These are phyloP conservation scores for Eciton burchellii DNA, from an alignment of 1,140 invertebrate species.

Conservation along the genomic window DNA sequence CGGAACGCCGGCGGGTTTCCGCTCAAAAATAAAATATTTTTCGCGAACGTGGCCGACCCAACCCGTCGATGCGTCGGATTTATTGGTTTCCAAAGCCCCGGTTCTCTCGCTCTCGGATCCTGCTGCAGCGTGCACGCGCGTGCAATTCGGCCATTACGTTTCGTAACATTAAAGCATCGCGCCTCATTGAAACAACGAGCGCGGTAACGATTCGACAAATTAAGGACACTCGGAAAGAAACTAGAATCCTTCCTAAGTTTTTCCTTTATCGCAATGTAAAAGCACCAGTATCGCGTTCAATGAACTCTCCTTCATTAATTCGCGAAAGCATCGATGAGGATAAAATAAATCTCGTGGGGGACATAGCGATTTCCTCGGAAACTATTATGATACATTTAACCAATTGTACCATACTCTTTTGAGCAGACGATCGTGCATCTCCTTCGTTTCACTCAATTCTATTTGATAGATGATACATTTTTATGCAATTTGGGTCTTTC, in stretches of 20 bases:
- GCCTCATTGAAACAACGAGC: constrained; percentile 31
- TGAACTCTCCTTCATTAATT: constrained; percentile 56
- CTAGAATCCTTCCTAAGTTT: neutral
- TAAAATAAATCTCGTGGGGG: constrained; percentile 21
- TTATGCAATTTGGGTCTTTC: constrained; percentile 12
- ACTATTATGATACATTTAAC: constrained; percentile 1
- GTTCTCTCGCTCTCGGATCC: constrained; percentile 47
- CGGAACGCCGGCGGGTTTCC: constrained; percentile 30
- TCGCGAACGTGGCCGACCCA: constrained; percentile 33
- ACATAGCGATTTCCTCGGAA: constrained; percentile 44
- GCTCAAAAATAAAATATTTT: constrained; percentile 72
- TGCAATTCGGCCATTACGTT: constrained; percentile 26
- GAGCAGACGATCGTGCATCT: neutral
- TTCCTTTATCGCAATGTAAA: neutral
- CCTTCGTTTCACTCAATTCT: neutral
- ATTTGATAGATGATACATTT: constrained; percentile 61
- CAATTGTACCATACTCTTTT: constrained; percentile 46
- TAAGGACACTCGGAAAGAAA: neutral
- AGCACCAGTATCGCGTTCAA: neutral
- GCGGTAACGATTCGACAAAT: neutral
- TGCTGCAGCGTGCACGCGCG: neutral
- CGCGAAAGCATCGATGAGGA: constrained; percentile 19
- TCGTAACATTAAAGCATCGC: constrained; percentile 50
- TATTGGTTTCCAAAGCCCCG: constrained; percentile 59
- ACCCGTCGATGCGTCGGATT: constrained; percentile 59